These are phyloP conservation scores for Luehdorfia chinensis DNA, from an alignment of 1,140 invertebrate genomes.

Conservation along the genomic window DNA sequence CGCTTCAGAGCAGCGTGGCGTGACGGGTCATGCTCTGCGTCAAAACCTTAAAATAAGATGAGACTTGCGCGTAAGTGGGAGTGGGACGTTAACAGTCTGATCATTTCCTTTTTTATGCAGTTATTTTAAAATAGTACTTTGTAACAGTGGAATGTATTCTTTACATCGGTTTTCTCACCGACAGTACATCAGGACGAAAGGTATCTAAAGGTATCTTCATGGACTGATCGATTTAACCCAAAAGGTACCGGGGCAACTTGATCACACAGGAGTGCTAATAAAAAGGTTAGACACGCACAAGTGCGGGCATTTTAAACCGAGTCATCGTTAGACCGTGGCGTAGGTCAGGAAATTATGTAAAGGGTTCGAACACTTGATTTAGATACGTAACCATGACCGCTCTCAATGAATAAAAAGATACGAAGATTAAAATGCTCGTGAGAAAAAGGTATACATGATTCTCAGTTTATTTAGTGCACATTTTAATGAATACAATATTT, in stretches of 20 bases:
- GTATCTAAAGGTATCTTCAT: slow-evolving; percentile 34
- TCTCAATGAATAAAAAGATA: neutral
- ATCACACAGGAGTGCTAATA: slow-evolving; percentile 19
- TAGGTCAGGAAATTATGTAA: neutral
- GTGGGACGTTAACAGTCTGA: too few species aligned
- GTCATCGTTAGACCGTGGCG: neutral
- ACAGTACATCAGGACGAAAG: slow-evolving; percentile 25
- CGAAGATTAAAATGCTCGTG: too few species aligned
- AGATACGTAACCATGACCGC: slow-evolving; percentile 2
- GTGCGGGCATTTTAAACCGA: neutral
- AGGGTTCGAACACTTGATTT: slow-evolving; percentile 6
- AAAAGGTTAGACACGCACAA: slow-evolving; percentile 30
- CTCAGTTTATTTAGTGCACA: too few species aligned
- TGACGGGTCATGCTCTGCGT: too few species aligned
- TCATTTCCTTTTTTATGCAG: too few species aligned
- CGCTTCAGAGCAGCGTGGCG: too few species aligned
- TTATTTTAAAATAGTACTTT: too few species aligned
- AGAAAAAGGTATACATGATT: too few species aligned
- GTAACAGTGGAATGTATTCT: too few species aligned
- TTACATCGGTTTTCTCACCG: slow-evolving; percentile 13
- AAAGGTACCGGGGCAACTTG: slow-evolving; percentile 19
- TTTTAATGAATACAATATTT: too few species aligned
- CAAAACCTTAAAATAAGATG: too few species aligned
- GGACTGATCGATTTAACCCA: slow-evolving; percentile 38
- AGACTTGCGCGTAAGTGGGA: too few species aligned